These are phyloP conservation scores for Perca schrenkii DNA, from an alignment of 2,113 vertebrate species.

Conservation along the genomic window DNA sequence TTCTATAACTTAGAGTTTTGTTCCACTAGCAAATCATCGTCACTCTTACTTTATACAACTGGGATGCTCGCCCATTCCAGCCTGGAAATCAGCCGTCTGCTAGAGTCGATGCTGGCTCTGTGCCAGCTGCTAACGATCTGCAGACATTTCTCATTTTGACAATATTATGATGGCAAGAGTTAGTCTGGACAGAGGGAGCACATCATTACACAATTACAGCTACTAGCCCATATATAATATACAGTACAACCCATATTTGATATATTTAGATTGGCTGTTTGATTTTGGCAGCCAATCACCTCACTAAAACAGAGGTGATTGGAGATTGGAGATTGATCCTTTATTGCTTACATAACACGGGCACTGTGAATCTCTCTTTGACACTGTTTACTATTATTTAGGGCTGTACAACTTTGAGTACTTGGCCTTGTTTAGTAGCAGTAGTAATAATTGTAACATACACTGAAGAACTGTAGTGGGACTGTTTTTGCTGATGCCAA, in stretches of 20 bases:
- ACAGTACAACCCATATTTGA: neutral
- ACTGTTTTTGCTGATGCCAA: neutral
- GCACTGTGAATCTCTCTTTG: neutral
- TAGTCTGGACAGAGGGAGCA: neutral
- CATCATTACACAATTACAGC: neutral
- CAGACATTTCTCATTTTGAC: constrained; percentile 15
- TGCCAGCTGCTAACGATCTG: constrained; percentile 14
- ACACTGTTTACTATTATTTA: neutral
- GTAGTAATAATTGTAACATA: neutral
- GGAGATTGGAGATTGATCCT: neutral
- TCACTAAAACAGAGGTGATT: neutral
- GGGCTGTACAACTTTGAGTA: neutral
- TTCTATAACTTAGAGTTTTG: constrained; percentile 63
- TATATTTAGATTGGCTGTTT: neutral
- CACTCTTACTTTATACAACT: constrained; percentile 49
- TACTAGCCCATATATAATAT: neutral
- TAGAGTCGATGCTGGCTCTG: neutral
- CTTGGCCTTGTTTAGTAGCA: neutral
- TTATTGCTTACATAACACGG: constrained; percentile 4
- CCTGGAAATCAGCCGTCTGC: constrained; percentile 36
- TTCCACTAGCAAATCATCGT: constrained; percentile 74
- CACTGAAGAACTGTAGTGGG: neutral
- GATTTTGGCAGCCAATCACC: neutral
- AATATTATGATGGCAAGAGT: constrained; percentile 11
- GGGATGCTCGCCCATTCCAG: constrained; percentile 20